Base-by-base conservation (phyloP, 1,140 invertebrate genomes). In the Pissodes strobi region DNA sequence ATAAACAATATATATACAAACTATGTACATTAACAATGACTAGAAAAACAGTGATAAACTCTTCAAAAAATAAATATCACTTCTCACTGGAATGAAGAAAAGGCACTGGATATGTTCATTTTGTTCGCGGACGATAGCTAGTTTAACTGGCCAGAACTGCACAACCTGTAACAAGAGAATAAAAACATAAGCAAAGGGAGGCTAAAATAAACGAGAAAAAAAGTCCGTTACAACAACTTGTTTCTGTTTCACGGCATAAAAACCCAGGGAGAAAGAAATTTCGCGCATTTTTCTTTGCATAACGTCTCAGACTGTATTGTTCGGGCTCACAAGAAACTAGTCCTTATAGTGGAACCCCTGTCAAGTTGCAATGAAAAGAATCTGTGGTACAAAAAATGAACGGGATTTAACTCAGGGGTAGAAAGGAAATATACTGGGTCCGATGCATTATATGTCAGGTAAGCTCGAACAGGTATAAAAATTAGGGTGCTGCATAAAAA, bases 21-120 rank as follows among this genome's bases (percentile, higher is more conserved):
- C 59, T 70, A 64, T 64, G 48, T 66, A 66, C 56, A 69, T 56
- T 68, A 73, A 74, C 69, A 73, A 72, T 76, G 74, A 76, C 74
- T 76, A 76, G 74, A 75, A 67, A 68, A 73, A 72, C 67, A 71
- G 65, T 68, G 59, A 66, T 70, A 73, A 67, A 73, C 64, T 72
- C 57, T 65, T 56, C 52, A 46, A 46, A 69, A 67, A 67, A 66
- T 63, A 74, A 70, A 70, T 72, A 75, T 75, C 74, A 75, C 74
- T 74, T 66, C 46, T 64, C 62, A 60, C 58, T 69, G 69, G 69
- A 72, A 70, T 69, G 62, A 62, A 72, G 55, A 63, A 43, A 74
- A 76, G 74, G 74, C 74, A 76, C 74, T 73, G 59, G 59, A 41
- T 63, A 68, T 46, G 52, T 9, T n/a, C n/a, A n/a, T n/a, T n/a